These are phyloP conservation scores for Campaea margaritaria DNA, from an alignment of 2,888 invertebrate genomes.

Conservation along the genomic window DNA sequence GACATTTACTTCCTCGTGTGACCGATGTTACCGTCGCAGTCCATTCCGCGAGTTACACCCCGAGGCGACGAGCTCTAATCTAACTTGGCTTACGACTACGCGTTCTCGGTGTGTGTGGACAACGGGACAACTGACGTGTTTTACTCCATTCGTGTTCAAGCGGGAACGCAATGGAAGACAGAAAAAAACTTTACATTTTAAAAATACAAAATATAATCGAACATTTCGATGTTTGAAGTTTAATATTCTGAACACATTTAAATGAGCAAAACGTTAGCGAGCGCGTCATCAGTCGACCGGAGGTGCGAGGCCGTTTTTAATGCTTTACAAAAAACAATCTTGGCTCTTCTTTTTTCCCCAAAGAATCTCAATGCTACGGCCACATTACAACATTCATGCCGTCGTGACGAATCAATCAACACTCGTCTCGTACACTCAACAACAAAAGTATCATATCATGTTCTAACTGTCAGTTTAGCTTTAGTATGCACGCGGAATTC, in stretches of 20 bases:
- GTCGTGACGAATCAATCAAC: neutral
- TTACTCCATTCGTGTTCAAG: conserved; percentile 18
- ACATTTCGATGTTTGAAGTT: conserved; percentile 6
- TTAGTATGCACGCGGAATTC: no score
- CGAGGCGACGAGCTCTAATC: conserved; percentile 38
- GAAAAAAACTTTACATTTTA: conserved; percentile 18
- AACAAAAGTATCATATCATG: no score
- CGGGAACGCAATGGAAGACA: conserved; percentile 42
- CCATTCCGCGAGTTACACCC: conserved; percentile 47
- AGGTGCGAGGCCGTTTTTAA: neutral
- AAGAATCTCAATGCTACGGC: no score
- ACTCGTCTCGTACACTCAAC: no score
- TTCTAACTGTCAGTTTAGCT: no score
- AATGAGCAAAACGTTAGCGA: conserved; percentile 25
- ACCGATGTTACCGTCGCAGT: conserved; percentile 45
- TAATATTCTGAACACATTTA: conserved; percentile 23
- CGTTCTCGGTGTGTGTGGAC: conserved; percentile 35
- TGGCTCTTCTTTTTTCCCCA: no score
- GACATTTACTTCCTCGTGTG: conserved; percentile 66
- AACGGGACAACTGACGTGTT: conserved; percentile 25
- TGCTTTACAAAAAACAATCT: no score
- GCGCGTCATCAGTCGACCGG: neutral
- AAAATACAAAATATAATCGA: conserved; percentile 9
- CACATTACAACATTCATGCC: no score
- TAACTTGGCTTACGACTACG: conserved; percentile 36